phyloP scores from a whole-genome alignment of 2,113 vertebrate species.

The Picathartes gymnocephalus region DNA sequence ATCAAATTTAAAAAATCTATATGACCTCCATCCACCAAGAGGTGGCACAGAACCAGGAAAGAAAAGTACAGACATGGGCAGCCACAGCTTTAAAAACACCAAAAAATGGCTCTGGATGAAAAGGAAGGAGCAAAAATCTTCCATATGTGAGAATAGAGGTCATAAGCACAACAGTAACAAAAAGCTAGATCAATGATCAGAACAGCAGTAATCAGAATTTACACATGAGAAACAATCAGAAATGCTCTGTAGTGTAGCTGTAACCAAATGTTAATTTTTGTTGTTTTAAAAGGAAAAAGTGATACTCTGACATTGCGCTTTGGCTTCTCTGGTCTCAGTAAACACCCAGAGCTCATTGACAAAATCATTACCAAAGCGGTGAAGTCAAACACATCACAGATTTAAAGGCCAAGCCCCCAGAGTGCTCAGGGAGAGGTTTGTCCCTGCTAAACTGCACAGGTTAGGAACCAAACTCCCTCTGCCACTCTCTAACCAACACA shows the following conservation, averaged over 20 bases:
- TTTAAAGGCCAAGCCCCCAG: background rate
- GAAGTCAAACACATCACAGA: background rate
- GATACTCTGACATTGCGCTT: background rate
- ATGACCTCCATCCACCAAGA: background rate
- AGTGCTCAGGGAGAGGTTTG: background rate
- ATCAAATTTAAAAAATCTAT: background rate
- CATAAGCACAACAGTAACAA: background rate
- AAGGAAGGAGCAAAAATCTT: background rate
- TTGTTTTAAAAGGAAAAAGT: background rate
- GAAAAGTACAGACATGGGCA: background rate
- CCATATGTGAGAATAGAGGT: background rate
- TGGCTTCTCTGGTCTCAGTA: background rate
- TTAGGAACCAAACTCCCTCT: background rate
- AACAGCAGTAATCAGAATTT: background rate
- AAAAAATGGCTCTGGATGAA: background rate
- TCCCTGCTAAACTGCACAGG: background rate
- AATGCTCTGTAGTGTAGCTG: background rate
- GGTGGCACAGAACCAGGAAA: background rate
- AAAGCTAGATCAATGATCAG: background rate
- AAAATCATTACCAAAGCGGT: background rate
- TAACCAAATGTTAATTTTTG: background rate
- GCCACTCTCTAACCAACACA: background rate
- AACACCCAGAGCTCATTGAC: background rate
- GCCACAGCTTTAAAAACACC: background rate
- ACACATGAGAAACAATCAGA: background rate